These are phyloP conservation scores for Corythaixoides concolor DNA, from an alignment of 2,113 vertebrate genomes.

Conservation along the genomic window DNA sequence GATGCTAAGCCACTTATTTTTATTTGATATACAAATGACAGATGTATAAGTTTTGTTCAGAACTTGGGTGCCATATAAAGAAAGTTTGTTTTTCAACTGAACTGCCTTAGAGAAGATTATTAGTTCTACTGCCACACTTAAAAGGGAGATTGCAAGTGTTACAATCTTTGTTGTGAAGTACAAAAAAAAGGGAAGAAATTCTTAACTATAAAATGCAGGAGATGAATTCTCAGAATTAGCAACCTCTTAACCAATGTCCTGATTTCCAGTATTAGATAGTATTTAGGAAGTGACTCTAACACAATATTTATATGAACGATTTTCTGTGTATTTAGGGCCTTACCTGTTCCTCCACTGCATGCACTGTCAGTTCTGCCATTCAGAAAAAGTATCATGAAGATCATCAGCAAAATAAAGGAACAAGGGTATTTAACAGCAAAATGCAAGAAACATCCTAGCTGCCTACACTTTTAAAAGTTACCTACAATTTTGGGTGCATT, in stretches of 20 bases:
- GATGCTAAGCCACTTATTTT: background rate
- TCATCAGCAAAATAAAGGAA: background rate
- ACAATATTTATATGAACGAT: background rate
- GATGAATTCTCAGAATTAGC: constrained; percentile 69
- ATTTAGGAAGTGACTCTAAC: constrained; percentile 16
- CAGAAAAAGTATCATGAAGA: background rate
- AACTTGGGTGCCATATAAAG: background rate
- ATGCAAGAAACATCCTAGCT: background rate
- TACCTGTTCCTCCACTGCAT: background rate
- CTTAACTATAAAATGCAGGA: constrained; percentile 59
- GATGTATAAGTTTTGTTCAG: background rate
- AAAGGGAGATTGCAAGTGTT: background rate
- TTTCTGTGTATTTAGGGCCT: background rate
- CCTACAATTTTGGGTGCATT: background rate
- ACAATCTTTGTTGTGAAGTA: background rate
- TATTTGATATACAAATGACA: background rate
- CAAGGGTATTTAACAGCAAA: background rate
- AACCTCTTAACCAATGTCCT: constrained; percentile 48
- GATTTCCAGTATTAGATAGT: constrained; percentile 9
- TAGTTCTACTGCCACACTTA: background rate
- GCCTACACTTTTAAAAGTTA: background rate
- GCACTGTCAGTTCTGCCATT: background rate
- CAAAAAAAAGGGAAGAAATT: constrained; percentile 61
- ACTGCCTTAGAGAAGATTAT: background rate
- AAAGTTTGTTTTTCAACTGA: background rate